phyloP scores from a whole-genome alignment of 2,113 vertebrate species.

The Lethenteron reissneri region DNA sequence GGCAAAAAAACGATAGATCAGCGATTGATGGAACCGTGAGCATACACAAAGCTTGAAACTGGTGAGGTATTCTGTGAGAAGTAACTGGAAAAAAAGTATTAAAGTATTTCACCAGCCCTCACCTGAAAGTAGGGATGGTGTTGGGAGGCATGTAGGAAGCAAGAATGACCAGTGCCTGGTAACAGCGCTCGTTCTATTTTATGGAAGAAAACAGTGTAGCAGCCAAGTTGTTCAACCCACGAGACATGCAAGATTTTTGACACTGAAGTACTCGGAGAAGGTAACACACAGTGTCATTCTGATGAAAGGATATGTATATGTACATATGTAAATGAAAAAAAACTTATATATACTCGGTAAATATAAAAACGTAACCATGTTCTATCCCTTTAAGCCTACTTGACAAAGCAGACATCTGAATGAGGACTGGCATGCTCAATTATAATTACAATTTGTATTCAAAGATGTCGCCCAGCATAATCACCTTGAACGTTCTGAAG shows the following conservation, averaged over 20 bases:
- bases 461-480: too few relatives aligned
- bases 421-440: too few relatives aligned
- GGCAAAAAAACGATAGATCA: neutral
- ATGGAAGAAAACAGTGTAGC: constrained; percentile 6
- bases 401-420: too few relatives aligned
- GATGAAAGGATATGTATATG: too few relatives aligned
- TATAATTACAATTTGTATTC: too few relatives aligned
- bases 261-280: neutral
- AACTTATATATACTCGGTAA: too few relatives aligned
- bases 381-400: too few relatives aligned
- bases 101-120: constrained; percentile 8
- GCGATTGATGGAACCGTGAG: neutral
- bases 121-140: constrained; percentile 61
- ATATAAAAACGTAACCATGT: too few relatives aligned
- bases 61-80: neutral
- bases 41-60: neutral
- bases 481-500: constrained; percentile 58
- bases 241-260: neutral
- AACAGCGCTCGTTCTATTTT: constrained; percentile 47
- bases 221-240: too few relatives aligned
- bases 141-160: constrained; percentile 54
- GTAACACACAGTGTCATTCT: too few relatives aligned
- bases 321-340: too few relatives aligned
- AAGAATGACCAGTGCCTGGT: constrained; percentile 38
- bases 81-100: neutral